These are phyloP conservation scores for Xerus rutilus DNA, from an alignment of 2,797 vertebrate genomes.

Conservation along the genomic window DNA sequence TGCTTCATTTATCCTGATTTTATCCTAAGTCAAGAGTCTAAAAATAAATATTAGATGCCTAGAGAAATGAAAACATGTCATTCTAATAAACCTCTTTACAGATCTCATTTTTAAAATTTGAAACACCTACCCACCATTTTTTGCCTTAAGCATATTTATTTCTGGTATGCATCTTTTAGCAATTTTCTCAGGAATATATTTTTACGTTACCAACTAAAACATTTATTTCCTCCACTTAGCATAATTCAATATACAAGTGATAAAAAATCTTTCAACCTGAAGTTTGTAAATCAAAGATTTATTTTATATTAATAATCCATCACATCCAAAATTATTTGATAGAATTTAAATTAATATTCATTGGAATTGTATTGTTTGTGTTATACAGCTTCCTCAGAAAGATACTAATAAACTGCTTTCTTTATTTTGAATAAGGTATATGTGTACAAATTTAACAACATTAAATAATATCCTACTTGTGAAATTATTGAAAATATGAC, in stretches of 20 bases:
- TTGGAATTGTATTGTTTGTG: not conserved
- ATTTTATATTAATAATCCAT: conserved; percentile 32
- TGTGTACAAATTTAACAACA: not conserved
- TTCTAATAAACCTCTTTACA: conserved; percentile 51
- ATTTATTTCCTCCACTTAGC: not conserved
- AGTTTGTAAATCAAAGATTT: conserved; percentile 19
- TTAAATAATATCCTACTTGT: not conserved
- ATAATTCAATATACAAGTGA: conserved; percentile 34
- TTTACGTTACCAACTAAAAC: conserved; percentile 22
- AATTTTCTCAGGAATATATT: conserved; percentile 37
- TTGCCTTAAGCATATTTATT: conserved; percentile 53
- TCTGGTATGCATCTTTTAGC: not conserved
- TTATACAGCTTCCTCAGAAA: not conserved
- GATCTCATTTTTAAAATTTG: conserved; percentile 50
- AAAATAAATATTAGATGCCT: conserved; percentile 64
- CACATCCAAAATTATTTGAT: not conserved
- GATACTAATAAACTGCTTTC: not conserved
- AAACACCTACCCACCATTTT: conserved; percentile 34
- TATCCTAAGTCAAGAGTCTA: conserved; percentile 56
- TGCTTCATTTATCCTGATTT: conserved; percentile 77
- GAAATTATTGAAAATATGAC: not conserved
- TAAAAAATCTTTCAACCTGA: not conserved
- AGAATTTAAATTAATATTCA: conserved; percentile 36
- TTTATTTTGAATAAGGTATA: not conserved
- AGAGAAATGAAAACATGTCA: conserved; percentile 63